Evolutionary conservation across 2,888 invertebrate genomes (phyloP), one percentile per base, ranked within the genome.

Genomic region (Reticulitermes lucifugus): DNA sequence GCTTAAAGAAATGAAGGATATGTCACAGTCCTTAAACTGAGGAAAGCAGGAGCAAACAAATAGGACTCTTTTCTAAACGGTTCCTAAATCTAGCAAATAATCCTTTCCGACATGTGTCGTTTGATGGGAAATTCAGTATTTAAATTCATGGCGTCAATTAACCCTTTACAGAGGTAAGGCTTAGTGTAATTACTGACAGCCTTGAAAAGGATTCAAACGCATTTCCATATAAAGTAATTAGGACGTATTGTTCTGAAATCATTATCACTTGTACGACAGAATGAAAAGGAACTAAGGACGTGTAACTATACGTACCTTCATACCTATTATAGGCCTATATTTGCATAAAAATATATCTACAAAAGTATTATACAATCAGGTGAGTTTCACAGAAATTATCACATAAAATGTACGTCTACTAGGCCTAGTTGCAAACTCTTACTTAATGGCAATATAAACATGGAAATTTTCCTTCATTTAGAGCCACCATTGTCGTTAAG

Each of bases 1-100:
- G 79, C 29, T 80, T 60, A 35, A 70, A n/a, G n/a, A 81, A 70
- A 81, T 80, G 60, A 46, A 51, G 55, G 55, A 35, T 59, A 81
- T 65, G 65, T 35, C 35, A 35, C 65, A 60, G 7, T 65, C 43
- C 43, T 65, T 81, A 70, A 81, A 35, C 25, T 43, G 29, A 43
- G 81, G 70, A n/a, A 70, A 77, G 22, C n/a, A 77, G 35, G 4
- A 2, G 1, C 65, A 65, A 4, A 65, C 25, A 35, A 35, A 73
- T 29, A 21, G 14, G 5, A 9, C 12, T 9, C 6, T 0, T 73
- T 41, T 73, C 14, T 41, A 73, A 21, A 41, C 73, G 41, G 41
- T 1, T 71, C 6, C 14, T n/a, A 41, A 73, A 41, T 0, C 25
- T 4, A 65, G 14, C n/a, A 65, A 65, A 2, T 7, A 65, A 25